Percentiles rank a stretch among this genome's conserved stretches.
Evolutionary conservation across 2,797 vertebrate genomes (phyloP).

Genomic region (Chiroxiphia lanceolata): DNA sequence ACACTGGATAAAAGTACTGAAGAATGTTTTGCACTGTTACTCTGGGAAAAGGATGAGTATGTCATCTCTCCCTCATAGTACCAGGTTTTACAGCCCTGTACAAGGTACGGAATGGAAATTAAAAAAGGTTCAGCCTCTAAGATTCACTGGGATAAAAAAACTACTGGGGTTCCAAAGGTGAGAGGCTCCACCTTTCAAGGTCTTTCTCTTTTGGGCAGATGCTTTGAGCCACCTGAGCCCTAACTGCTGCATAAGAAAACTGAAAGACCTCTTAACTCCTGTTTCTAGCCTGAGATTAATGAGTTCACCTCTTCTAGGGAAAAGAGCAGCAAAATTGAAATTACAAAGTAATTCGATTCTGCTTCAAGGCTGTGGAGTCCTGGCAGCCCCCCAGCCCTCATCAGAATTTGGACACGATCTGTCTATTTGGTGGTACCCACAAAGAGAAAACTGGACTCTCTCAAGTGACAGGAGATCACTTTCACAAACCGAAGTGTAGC

Average conservation of each 20-base stretch:
- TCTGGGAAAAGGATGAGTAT: background rate
- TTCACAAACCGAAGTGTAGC: fast-evolving
- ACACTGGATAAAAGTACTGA: fast-evolving
- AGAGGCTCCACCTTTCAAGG: background rate
- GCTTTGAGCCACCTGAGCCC: background rate
- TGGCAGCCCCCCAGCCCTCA: background rate
- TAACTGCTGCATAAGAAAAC: fast-evolving
- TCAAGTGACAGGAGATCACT: fast-evolving
- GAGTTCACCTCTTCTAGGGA: background rate
- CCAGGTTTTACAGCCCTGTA: background rate
- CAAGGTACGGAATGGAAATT: background rate
- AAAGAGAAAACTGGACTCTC: background rate
- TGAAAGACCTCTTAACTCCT: background rate
- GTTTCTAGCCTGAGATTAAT: background rate
- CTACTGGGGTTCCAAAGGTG: background rate
- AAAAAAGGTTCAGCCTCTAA: background rate
- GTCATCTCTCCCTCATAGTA: fast-evolving
- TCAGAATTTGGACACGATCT: fast-evolving
- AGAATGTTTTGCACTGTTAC: background rate
- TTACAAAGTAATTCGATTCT: background rate
- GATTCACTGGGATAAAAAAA: background rate
- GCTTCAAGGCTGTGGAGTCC: background rate
- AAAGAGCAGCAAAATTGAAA: background rate
- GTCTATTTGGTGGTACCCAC: fast-evolving
- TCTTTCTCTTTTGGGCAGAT: background rate